These are phyloP conservation scores for Tetrao urogallus DNA, from an alignment of 2,113 vertebrate genomes.

Conservation along the genomic window DNA sequence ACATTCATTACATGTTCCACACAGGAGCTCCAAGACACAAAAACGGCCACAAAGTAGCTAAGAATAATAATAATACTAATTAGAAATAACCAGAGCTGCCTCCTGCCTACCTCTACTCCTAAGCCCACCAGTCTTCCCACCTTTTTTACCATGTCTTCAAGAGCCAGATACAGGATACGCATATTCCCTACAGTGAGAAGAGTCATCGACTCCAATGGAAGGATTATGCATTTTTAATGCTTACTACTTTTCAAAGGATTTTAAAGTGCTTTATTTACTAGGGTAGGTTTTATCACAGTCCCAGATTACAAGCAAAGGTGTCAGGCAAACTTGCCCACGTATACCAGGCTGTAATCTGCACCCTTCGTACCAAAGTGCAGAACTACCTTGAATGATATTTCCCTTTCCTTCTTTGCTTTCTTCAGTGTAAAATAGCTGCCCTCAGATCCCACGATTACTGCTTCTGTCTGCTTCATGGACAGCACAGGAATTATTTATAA, in stretches of 20 bases:
- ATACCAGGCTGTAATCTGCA: not conserved
- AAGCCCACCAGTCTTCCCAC: conserved; percentile 1
- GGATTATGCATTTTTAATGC: not conserved
- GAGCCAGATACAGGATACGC: not conserved
- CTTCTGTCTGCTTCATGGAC: not conserved
- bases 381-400: not conserved
- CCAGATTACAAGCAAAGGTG: not conserved
- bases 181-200: not conserved
- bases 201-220: not conserved
- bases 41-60: not conserved
- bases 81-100: conserved; percentile 20
- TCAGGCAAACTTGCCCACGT: not conserved
- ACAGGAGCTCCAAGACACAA: conserved; percentile 1
- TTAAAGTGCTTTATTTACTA: not conserved
- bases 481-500: not conserved
- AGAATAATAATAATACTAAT: conserved; percentile 55
- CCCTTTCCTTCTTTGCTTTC: not conserved
- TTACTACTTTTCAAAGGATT: not conserved
- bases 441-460: not conserved
- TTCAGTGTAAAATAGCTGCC: not conserved
- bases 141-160: not conserved
- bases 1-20: not conserved
- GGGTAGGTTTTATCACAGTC: not conserved
- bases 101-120: not conserved
- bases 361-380: not conserved